A percentile compares a stretch with the other conserved stretches of the same genome.
phyloP scores from a whole-genome alignment of 30 jellyfish, hydroid and myxozoan species.

The Morbakka virulenta region DNA sequence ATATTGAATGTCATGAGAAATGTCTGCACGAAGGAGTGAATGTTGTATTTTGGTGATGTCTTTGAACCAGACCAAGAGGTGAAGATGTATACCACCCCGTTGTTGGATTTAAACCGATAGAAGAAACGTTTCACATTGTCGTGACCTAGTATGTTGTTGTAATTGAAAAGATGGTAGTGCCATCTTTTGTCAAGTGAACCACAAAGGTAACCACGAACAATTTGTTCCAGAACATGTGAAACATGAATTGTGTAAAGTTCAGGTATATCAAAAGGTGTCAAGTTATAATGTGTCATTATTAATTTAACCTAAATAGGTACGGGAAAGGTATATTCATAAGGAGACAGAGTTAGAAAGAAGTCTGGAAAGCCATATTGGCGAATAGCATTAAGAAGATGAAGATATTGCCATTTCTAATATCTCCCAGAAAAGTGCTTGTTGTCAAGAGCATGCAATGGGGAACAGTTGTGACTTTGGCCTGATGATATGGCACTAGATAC shows the following conservation, averaged over 20 bases:
- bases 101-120: constrained; percentile 47
- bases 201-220: constrained; percentile 30
- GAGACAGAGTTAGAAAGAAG: constrained; percentile 17
- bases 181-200: constrained; percentile 18
- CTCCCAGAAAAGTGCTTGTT: constrained; percentile 8
- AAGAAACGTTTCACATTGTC: constrained; percentile 2
- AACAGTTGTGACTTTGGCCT: background rate
- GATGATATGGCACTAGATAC: constrained; percentile 32
- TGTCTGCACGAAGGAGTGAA: background rate
- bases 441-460: constrained; percentile 10
- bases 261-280: background rate
- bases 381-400: constrained; percentile 9
- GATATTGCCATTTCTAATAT: constrained; percentile 39
- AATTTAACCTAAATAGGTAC: constrained; percentile 7
- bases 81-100: constrained; percentile 28
- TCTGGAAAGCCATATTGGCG: constrained; percentile 17
- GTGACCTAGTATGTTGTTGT: background rate
- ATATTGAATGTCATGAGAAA: background rate
- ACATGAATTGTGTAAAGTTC: background rate
- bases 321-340: constrained; percentile 19
- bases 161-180: constrained; percentile 3
- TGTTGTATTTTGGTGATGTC: background rate
- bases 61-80: constrained; percentile 37
- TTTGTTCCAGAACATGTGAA: constrained; percentile 24
- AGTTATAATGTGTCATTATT: background rate